phyloP scores from a whole-genome alignment of 2,797 vertebrate genomes.

The Pseudochaenichthys georgianus region DNA sequence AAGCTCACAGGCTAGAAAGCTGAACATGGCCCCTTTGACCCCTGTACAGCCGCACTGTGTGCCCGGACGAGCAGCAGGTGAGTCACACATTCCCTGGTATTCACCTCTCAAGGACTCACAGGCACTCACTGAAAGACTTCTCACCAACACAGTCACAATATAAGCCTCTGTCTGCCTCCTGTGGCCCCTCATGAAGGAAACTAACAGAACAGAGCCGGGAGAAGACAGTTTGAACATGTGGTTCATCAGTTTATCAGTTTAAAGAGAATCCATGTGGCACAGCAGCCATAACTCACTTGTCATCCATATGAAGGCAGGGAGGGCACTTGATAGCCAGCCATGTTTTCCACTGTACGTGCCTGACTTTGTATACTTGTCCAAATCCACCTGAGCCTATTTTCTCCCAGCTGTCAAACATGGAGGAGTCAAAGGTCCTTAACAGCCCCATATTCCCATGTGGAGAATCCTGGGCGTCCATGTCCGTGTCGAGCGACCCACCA shows the following conservation, averaged over 20 bases:
- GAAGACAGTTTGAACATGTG: not conserved
- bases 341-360: constrained; percentile 97
- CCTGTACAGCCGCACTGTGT: constrained; percentile 11
- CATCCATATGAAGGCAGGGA: constrained; percentile 95
- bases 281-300: constrained; percentile 89
- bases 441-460: constrained; percentile 91
- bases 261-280: constrained; percentile 3
- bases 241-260: not conserved
- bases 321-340: constrained; percentile 98
- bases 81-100: constrained; percentile 42
- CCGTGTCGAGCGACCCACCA: constrained; percentile 62
- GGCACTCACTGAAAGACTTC: constrained; percentile 10
- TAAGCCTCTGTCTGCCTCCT: constrained; percentile 1
- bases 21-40: not conserved
- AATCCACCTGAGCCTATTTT: constrained; percentile 98
- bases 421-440: constrained; percentile 91
- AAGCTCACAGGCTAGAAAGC: constrained; percentile 4
- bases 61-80: constrained; percentile 34
- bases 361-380: constrained; percentile 98
- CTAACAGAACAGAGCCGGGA: not conserved
- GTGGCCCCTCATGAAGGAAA: not conserved
- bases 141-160: constrained; percentile 3
- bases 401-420: constrained; percentile 94
- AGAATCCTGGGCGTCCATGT: constrained; percentile 88
- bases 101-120: constrained; percentile 28